Base-by-base conservation (phyloP, 2,113 vertebrate species). In the Phaethon lepturus region DNA sequence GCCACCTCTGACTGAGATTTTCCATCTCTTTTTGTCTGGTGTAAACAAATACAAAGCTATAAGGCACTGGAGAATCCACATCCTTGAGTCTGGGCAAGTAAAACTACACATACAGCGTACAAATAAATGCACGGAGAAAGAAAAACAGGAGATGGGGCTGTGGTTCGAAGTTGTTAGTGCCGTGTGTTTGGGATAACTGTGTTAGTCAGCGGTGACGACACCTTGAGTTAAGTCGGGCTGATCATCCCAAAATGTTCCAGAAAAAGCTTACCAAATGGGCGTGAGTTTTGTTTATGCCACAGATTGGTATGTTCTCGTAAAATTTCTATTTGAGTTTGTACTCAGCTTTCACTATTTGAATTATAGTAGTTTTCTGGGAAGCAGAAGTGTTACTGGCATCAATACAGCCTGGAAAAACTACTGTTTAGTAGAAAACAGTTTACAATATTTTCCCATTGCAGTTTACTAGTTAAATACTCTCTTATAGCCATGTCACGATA, bases 341-440 rank as follows among this genome's bases (percentile, higher is more conserved):
- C 86, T 94, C 69, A 85, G 91, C 58, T 91, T 93, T 94, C 58
- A 26, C 33, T 85, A 66, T 86, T 76, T 82, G 87, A 96, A 87
- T 89, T 94, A 90, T 25, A 75, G 74, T 69, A 58, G 77, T 82
- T 92, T 89, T 82, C 86, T 86, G 88, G 79, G 75, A 95, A 76
- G 83, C 26, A 91, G 38, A 95, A 89, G 58, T 55, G 68, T 58
- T 90, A 71, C 3, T 95, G 93, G 90, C 85, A 74, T 85, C 68
- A 75, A 35, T 9, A 73, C 40, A 95, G 74, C 28, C 33, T 64
- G 58, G 72, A 77, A 90, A 96, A 94, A 84, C 49, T 40, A 62
- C 64, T 82, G 40, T 63, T 94, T 47, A 87, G 72, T 49, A 93
- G 69, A 86, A 93, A 91, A 90, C 35, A 82, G 53, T 28, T 55